Evolutionary conservation across 2,797 vertebrate species (phyloP), one percentile per base, ranked within the genome.

Genomic region (Esox lucius): DNA sequence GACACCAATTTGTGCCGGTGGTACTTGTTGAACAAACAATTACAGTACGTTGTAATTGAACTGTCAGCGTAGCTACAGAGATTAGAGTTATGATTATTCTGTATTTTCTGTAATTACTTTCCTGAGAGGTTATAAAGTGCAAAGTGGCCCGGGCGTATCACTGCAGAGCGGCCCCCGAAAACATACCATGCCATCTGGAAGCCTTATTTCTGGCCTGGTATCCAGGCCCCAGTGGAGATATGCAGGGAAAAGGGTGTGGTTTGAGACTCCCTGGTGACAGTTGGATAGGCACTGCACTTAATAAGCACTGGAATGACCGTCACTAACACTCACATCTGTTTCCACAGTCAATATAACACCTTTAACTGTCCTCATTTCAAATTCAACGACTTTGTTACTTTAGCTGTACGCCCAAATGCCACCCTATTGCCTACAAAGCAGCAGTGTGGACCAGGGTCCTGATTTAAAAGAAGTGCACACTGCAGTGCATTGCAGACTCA

Each of bases 261-360:
- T 53, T 53, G 49, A 49, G 17, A 17, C 16, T 0, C 13, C 48
- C 48, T n/a, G n/a, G n/a, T n/a, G n/a, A n/a, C 48, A 51, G 48
- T n/a, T 49, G 48, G 13, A 51, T 17, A 15, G 15, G 13, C 16
- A 82, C 84, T 80, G 86, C 87, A 86, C 88, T 91, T 91, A 93
- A 92, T 93, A 93, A 90, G 87, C 87, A 87, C 90, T 90, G 90
- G 86, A 90, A 91, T 87, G 93, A 88, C 87, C 86, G 86, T 91
- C 88, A 90, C 85, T 90, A 78, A 85, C 83, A 76, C 80, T 75
- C 89, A 91, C 93, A 94, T 93, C 93, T 94, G 93, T 88, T 24
- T 91, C 89, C 90, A 90, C 66, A 87, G 89, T 83, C 89, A 92
- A 93, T 91, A 83, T 80, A 87, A 87, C 22, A 22, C 84, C 82